phyloP scores from a whole-genome alignment of 2,888 invertebrate genomes.

The Archaeoteleia sp. region DNA sequence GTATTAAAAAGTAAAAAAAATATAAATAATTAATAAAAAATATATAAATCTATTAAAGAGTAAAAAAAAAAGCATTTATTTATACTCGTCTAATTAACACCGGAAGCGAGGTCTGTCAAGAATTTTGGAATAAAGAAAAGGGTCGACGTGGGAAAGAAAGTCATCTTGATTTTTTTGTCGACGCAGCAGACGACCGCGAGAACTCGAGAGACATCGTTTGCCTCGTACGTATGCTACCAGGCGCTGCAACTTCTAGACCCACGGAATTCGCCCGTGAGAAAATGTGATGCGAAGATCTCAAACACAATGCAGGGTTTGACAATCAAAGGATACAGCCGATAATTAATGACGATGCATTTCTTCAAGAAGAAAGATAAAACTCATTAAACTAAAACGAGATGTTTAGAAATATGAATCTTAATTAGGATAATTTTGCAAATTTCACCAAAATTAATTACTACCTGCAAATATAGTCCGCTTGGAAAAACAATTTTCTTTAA shows the following conservation, averaged over 20 bases:
- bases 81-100: too few relatives aligned
- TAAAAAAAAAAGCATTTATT: too few relatives aligned
- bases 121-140: slow-evolving; percentile 26
- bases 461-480: too few relatives aligned
- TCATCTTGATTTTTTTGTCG: slow-evolving; percentile 46
- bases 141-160: slow-evolving; percentile 46
- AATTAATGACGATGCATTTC: slow-evolving; percentile 31
- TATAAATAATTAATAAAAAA: too few relatives aligned
- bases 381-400: too few relatives aligned
- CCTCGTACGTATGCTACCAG: slow-evolving; percentile 38
- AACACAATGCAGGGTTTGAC: slow-evolving; percentile 17
- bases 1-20: too few relatives aligned
- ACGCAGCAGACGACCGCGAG: slow-evolving; percentile 40
- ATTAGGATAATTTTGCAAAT: too few relatives aligned
- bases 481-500: too few relatives aligned
- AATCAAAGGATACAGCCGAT: slow-evolving; percentile 37
- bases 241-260: slow-evolving; percentile 33
- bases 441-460: too few relatives aligned
- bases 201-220: slow-evolving; percentile 42
- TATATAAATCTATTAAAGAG: too few relatives aligned
- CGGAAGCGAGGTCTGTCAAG: slow-evolving; percentile 25
- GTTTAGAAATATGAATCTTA: too few relatives aligned
- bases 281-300: slow-evolving; percentile 18
- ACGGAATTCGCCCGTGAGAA: slow-evolving; percentile 42
- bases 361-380: too few relatives aligned